Conservation (phyloP, 2,888 invertebrate species). For the Drosophila barbarae region DNA sequence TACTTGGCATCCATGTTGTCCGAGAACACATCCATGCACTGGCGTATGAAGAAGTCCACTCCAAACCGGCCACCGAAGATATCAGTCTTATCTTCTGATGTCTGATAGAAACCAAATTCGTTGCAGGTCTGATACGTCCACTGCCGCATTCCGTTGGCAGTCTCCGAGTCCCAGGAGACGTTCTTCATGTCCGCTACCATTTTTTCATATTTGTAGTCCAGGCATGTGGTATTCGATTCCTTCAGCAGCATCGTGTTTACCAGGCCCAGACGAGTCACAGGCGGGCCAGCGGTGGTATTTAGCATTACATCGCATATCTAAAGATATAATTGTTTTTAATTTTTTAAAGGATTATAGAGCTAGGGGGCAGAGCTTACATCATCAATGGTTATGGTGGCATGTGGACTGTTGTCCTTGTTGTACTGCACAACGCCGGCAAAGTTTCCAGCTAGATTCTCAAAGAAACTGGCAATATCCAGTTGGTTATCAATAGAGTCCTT, state of each 20-base stretch:
- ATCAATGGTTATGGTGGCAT: constrained; percentile 89
- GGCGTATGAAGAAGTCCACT: constrained; percentile 87
- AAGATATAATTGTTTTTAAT: background rate
- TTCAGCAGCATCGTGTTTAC: constrained; percentile 87
- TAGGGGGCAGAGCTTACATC: constrained; percentile 78
- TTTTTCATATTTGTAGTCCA: constrained; percentile 90
- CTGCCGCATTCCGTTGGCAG: constrained; percentile 85
- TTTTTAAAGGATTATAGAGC: background rate
- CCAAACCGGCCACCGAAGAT: constrained; percentile 89
- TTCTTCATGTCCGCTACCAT: constrained; percentile 86
- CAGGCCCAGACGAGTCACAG: constrained; percentile 85
- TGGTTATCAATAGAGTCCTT: constrained; percentile 82
- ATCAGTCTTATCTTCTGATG: constrained; percentile 82
- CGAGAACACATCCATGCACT: constrained; percentile 92
- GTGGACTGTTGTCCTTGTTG: constrained; percentile 93
- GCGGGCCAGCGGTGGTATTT: constrained; percentile 82
- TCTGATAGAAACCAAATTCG: constrained; percentile 97
- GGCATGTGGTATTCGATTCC: constrained; percentile 85
- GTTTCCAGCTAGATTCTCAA: constrained; percentile 89
- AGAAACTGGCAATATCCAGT: constrained; percentile 89
- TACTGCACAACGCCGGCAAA: constrained; percentile 96
- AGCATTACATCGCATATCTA: constrained; percentile 89
- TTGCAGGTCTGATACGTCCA: constrained; percentile 98
- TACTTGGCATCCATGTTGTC: constrained; percentile 84
- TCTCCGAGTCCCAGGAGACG: constrained; percentile 85